Evolutionary conservation across 2,888 invertebrate species (phyloP), one percentile per base, ranked within the genome.

Genomic region (Heliconius ethilla): DNA sequence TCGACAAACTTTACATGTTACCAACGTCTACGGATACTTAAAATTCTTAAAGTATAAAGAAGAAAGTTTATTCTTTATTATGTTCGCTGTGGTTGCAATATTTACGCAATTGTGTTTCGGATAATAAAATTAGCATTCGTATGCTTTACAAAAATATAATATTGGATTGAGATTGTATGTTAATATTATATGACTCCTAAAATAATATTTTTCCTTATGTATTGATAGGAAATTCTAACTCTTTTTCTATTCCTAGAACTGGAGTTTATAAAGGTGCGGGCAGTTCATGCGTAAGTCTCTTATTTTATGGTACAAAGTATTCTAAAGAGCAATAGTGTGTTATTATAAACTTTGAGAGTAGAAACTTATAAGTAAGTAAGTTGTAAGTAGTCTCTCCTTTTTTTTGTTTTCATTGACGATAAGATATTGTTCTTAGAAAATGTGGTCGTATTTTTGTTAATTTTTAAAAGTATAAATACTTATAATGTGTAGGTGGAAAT

Each of bases 261-360:
- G 11, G n/a, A 72, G 29, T 13, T 33, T 15, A 33, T 22, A 72
- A 15, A 72, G 15, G 59, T 59, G 75, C 80, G 78, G 40, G 25
- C 40, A 77, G 66, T 62, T 75, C 29, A 33, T 74, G 70, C 70
- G 75, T 81, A 84, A 74, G 70, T 70, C 80, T 62, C n/a, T 72
- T 29, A 74, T 74, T 74, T 74, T 45, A 63, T 63, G n/a, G 37
- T 27, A 74, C 40, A 74, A 63, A 74, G 27, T 63, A 40, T 37
- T 74, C 74, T 62, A 27, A 63, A 27, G 78, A 80, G 65, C 78
- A 81, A 83, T 80, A 81, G 75, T 81, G 83, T 75, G 76, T 73
- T 81, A 81, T 83, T 79, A 81, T 85, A 81, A 81, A 80, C 82
- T 79, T 82, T 80, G 82, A 88, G 87, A 87, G 87, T 86, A 29